phyloP scores from a whole-genome alignment of 2,888 invertebrate genomes.

The Lingula anatina region DNA sequence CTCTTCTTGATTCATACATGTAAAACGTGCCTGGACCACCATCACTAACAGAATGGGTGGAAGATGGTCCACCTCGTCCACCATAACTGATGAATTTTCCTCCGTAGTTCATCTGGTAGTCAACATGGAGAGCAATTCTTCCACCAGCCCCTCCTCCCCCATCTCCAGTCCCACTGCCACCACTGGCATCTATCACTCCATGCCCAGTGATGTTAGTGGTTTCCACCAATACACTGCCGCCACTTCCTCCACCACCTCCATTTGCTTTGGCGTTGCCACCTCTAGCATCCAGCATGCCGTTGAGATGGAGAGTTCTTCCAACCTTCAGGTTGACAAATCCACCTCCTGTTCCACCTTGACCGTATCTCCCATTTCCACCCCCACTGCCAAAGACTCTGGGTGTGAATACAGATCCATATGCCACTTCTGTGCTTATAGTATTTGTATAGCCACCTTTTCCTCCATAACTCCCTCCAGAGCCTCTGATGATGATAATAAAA shows the following conservation, averaged over 20 bases:
- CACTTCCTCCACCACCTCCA: constrained; percentile 27
- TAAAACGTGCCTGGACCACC: constrained; percentile 35
- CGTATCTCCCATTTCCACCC: constrained; percentile 17
- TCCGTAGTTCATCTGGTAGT: constrained; percentile 20
- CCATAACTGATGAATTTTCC: constrained; percentile 25
- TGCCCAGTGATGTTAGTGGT: constrained; percentile 31
- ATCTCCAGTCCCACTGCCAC: constrained; percentile 19
- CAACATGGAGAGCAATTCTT: constrained; percentile 25
- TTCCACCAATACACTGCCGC: constrained; percentile 24
- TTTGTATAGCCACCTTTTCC: constrained; percentile 19
- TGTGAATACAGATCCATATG: constrained; percentile 29
- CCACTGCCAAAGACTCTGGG: constrained; percentile 30
- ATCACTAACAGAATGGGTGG: constrained; percentile 7
- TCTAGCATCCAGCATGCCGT: constrained; percentile 20
- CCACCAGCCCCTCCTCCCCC: constrained; percentile 30
- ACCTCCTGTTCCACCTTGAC: constrained; percentile 25
- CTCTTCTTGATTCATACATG: constrained; percentile 29
- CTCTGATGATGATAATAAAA: no score
- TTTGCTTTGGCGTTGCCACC: constrained; percentile 15
- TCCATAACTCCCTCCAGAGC: constrained; percentile 23
- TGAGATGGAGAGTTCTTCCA: constrained; percentile 22
- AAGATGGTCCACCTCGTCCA: constrained; percentile 13
- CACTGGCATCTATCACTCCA: constrained; percentile 24
- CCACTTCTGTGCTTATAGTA: constrained; percentile 6
- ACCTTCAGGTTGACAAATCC: constrained; percentile 23